These are phyloP conservation scores for Acanthopleura granulata DNA, from an alignment of 2,888 invertebrate species.

Conservation along the genomic window DNA sequence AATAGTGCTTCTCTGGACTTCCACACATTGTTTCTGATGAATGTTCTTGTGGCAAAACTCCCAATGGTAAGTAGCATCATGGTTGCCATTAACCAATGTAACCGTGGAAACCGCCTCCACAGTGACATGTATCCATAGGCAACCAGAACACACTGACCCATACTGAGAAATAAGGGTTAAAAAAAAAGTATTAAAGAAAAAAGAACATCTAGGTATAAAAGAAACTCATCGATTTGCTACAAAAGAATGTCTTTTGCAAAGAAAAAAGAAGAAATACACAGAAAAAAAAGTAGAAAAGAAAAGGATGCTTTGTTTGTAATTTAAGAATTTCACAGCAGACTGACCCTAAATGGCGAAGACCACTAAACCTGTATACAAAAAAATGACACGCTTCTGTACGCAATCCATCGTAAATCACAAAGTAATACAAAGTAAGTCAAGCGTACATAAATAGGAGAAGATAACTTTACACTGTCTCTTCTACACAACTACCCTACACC, in stretches of 20 bases:
- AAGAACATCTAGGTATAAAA: no score
- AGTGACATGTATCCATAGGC: constrained; percentile 76
- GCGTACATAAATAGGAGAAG: background rate
- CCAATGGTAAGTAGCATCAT: constrained; percentile 74
- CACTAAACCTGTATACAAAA: no score
- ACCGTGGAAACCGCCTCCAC: constrained; percentile 22
- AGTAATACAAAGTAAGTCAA: no score
- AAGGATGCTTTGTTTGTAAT: no score
- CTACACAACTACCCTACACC: background rate
- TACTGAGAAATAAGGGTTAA: constrained; percentile 68
- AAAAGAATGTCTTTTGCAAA: no score
- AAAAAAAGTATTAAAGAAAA: background rate
- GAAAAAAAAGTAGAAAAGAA: no score
- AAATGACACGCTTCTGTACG: no score
- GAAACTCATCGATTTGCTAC: no score
- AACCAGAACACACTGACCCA: constrained; percentile 52
- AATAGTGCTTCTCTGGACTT: constrained; percentile 81
- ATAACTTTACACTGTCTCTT: background rate
- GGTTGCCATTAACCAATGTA: constrained; percentile 23
- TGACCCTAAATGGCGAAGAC: no score
- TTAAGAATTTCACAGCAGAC: no score
- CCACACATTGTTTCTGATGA: constrained; percentile 83
- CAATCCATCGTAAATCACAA: background rate
- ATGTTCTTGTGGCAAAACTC: constrained; percentile 78
- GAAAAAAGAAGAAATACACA: no score